Base-by-base conservation (phyloP, 2,797 vertebrate genomes). In the Petrocephalus schoutedeni region DNA sequence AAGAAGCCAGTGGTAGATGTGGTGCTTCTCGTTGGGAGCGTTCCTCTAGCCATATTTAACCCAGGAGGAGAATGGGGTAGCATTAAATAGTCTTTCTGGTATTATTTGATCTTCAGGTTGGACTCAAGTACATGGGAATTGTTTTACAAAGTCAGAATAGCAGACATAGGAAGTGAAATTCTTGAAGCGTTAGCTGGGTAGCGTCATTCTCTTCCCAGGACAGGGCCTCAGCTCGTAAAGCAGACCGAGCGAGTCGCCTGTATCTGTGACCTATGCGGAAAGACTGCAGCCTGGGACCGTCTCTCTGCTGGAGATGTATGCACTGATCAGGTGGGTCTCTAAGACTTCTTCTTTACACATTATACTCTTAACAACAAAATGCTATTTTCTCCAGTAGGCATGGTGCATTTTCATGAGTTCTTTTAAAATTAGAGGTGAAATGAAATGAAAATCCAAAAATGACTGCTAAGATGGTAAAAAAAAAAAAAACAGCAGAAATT, bases 241-340 rank as follows among this genome's bases (percentile, higher is more conserved):
- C 91, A 90, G 90, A 86, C 16, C 41, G 49, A 59, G 14, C 9
- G 3, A 51, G 57, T 57, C 7, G 57, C 23, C 54, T 49, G 57
- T 84, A 21, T 19, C 59, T 87, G 49, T 86, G 41, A 89, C 19
- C 87, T 87, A 83, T 36, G 83, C 86, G 88, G 82, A 83, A 9
- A 88, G 77, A 61, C 23, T 45, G 36, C 83, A 12, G 28, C 49
- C 83, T 87, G 88, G 89, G 90, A 86, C 89, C 36, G 87, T 41
- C 32, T 80, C 51, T 89, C 87, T 88, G 89, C 61, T 49, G 92
- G 93, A 93, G 89, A 94, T 94, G 91, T 92, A 87, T 49, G 71
- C 91, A 85, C 90, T 90, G 89, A 90, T 86, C 90, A 93, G 94
- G 95, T 95, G 92, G 1, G 93, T 91, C 58, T 87, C 45, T 3